Conservation (phyloP, 2,888 invertebrate species). For the Rugalucina vietnamica region DNA sequence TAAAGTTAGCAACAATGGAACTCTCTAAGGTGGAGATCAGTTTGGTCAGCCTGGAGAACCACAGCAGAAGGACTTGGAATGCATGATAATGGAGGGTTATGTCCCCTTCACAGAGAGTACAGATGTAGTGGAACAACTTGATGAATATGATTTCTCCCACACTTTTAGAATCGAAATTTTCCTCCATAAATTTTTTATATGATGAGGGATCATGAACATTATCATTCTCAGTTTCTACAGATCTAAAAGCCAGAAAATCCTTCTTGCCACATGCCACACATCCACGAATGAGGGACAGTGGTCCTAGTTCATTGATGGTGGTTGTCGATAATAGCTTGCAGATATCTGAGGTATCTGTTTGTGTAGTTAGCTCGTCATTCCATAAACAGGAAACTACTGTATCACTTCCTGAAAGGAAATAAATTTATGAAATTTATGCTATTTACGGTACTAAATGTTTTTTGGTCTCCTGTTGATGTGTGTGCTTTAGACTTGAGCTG, state of each 20-base stretch:
- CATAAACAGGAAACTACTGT: too few relatives aligned
- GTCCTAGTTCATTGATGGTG: constrained; percentile 32
- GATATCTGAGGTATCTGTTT: too few relatives aligned
- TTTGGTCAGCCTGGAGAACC: constrained; percentile 61
- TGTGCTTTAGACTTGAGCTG: too few relatives aligned
- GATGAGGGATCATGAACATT: not conserved
- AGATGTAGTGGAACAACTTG: constrained; percentile 52
- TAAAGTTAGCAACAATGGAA: not conserved
- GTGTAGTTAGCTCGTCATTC: too few relatives aligned
- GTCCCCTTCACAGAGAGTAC: constrained; percentile 58
- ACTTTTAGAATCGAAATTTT: not conserved
- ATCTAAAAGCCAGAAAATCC: constrained; percentile 32
- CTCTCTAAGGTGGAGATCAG: constrained; percentile 33
- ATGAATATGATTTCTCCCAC: too few relatives aligned
- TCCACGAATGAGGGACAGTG: constrained; percentile 58
- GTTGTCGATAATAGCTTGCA: too few relatives aligned
- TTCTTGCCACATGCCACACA: constrained; percentile 58
- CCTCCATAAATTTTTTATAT: not conserved
- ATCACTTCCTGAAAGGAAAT: too few relatives aligned
- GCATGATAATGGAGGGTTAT: constrained; percentile 67
- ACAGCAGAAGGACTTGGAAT: constrained; percentile 61
- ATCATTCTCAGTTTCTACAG: not conserved
- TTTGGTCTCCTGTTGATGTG: too few relatives aligned
- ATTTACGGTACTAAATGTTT: too few relatives aligned
- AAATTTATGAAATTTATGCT: too few relatives aligned